Conservation (phyloP, 2,888 invertebrate species). For the Girardia tigrina region DNA sequence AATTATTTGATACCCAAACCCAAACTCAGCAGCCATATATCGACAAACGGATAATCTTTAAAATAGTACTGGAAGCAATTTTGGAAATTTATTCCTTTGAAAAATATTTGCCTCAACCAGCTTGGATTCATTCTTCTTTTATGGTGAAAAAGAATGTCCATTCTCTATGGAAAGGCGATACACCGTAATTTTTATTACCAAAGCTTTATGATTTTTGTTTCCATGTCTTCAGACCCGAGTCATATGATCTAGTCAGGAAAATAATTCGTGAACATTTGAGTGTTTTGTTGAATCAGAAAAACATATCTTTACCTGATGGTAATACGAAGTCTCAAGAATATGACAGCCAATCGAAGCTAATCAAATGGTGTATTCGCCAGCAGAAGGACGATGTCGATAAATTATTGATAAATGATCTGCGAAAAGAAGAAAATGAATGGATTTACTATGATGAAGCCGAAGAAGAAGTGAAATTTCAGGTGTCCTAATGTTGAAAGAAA, state of each 20-base stretch:
- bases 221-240: neutral
- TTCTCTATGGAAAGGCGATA: neutral
- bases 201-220: neutral
- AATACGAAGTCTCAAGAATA: neutral
- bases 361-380: neutral
- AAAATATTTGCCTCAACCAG: neutral
- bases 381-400: slow-evolving; percentile 16
- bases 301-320: neutral
- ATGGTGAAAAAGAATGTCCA: neutral
- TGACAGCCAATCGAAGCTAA: slow-evolving; percentile 2
- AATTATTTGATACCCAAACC: neutral
- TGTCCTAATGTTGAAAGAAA: no score
- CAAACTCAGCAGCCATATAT: neutral
- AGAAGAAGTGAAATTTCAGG: slow-evolving; percentile 17
- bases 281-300: slow-evolving; percentile 1
- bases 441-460: slow-evolving; percentile 5
- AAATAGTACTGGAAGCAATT: neutral
- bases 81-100: slow-evolving; percentile 12
- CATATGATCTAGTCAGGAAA: slow-evolving; percentile 10
- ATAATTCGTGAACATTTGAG: neutral
- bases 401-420: slow-evolving; percentile 1
- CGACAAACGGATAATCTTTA: neutral
- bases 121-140: neutral
- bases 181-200: neutral
- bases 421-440: slow-evolving; percentile 15